phyloP scores from a whole-genome alignment of 2,113 vertebrate genomes.

The Laterallus jamaicensis region DNA sequence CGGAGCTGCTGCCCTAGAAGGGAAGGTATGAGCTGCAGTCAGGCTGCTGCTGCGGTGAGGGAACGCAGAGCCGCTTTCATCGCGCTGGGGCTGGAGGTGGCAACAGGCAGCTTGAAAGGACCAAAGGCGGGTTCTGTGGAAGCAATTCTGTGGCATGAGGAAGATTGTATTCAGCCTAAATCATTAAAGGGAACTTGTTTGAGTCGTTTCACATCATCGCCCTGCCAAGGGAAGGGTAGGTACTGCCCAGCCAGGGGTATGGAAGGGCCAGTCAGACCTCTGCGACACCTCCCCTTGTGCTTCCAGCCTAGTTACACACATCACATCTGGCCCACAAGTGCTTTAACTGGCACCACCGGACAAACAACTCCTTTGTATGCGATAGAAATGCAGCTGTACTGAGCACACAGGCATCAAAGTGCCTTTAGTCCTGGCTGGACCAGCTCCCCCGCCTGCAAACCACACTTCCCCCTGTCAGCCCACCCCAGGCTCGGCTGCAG shows the following conservation, averaged over 20 bases:
- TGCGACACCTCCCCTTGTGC: not conserved
- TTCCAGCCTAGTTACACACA: rapidly evolving
- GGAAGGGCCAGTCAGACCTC: rapidly evolving
- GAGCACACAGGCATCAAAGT: not conserved
- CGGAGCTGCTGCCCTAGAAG: conserved; percentile 26
- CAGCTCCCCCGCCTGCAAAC: rapidly evolving
- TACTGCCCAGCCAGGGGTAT: not conserved
- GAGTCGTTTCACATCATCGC: not conserved
- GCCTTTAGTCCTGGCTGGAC: not conserved
- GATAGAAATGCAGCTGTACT: not conserved
- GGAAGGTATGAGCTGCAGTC: conserved; percentile 11
- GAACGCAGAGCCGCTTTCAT: not conserved
- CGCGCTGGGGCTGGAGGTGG: not conserved
- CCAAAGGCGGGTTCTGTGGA: not conserved
- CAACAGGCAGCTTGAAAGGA: not conserved
- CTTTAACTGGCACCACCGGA: not conserved
- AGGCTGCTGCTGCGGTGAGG: not conserved
- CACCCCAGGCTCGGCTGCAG: rapidly evolving
- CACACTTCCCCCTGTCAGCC: rapidly evolving
- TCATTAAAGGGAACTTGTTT: not conserved
- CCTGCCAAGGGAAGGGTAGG: not conserved
- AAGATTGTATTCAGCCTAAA: not conserved
- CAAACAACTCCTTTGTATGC: not conserved
- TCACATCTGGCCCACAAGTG: rapidly evolving
- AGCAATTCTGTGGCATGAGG: not conserved